These are phyloP conservation scores for Oscheius sp. DNA, from an alignment of 2,888 invertebrate genomes.

Conservation along the genomic window DNA sequence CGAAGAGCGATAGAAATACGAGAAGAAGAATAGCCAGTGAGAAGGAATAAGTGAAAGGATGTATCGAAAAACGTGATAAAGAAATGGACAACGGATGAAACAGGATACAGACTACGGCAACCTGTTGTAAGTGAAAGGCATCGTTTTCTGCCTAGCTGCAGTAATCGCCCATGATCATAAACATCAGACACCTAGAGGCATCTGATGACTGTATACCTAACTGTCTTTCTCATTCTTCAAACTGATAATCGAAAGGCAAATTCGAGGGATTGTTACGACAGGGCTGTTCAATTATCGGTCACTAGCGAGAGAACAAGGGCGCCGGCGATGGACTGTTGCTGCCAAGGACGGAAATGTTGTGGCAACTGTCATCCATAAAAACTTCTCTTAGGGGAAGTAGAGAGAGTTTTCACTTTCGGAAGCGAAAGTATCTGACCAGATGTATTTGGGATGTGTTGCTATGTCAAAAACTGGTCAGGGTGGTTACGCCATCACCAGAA, in stretches of 20 bases:
- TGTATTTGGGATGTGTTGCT: slow-evolving; percentile 30
- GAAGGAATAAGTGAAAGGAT: slow-evolving; percentile 2
- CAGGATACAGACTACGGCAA: slow-evolving; percentile 27
- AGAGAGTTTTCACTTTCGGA: slow-evolving; percentile 19
- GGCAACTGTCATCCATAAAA: slow-evolving; percentile 13
- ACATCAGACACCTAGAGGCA: slow-evolving; percentile 9
- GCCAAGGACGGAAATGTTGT: slow-evolving; percentile 13
- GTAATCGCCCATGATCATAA: slow-evolving; percentile 22
- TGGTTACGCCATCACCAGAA: slow-evolving; percentile 32
- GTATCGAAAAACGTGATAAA: too few relatives aligned
- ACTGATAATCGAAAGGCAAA: background rate
- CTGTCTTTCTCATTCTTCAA: background rate
- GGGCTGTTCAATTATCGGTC: slow-evolving; percentile 23
- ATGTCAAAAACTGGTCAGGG: slow-evolving; percentile 32
- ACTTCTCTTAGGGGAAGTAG: background rate
- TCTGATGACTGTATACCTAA: background rate
- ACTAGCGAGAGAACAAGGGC: slow-evolving; percentile 15
- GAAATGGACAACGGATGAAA: slow-evolving; percentile 24
- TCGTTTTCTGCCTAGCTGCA: slow-evolving; percentile 21
- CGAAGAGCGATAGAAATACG: slow-evolving; percentile 4
- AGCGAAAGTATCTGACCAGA: slow-evolving; percentile 32
- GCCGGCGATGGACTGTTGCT: background rate
- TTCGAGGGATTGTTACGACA: background rate
- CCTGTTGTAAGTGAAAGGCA: slow-evolving; percentile 26
- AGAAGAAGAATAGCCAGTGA: background rate